phyloP scores from a whole-genome alignment of 2,797 vertebrate species.

The Helicolenus hilgendorfi region DNA sequence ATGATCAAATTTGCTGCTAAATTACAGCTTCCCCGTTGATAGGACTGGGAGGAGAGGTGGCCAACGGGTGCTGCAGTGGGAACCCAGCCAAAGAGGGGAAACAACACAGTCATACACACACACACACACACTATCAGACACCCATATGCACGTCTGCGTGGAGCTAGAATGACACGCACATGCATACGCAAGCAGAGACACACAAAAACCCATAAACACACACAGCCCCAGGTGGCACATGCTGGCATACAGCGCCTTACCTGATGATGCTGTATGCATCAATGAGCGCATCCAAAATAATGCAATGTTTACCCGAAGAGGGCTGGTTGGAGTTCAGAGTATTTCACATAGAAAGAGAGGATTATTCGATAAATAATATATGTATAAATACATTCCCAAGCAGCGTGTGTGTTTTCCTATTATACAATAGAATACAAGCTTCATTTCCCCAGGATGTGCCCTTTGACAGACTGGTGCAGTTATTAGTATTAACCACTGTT shows the following conservation, averaged over 20 bases:
- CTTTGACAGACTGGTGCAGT: constrained; percentile 67
- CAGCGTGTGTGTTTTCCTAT: constrained; percentile 35
- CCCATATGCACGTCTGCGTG: constrained; percentile 41
- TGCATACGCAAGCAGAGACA: constrained; percentile 7
- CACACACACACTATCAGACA: constrained; percentile 29
- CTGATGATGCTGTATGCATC: constrained; percentile 82
- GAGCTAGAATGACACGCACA: constrained; percentile 25
- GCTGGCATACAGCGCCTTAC: constrained; percentile 77
- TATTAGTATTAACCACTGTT: constrained; percentile 86
- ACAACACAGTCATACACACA: constrained; percentile 47
- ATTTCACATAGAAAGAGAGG: constrained; percentile 35
- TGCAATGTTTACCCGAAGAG: constrained; percentile 71
- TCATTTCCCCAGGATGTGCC: constrained; percentile 54
- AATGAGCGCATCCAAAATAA: constrained; percentile 74
- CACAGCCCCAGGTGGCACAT: constrained; percentile 85
- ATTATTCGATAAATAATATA: constrained; percentile 66
- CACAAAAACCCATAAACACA: constrained; percentile 45
- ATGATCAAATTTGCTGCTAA: constrained; percentile 97
- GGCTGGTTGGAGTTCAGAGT: constrained; percentile 48
- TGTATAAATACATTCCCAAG: constrained; percentile 30
- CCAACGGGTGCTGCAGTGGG: constrained; percentile 71
- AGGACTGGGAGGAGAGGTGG: constrained; percentile 76
- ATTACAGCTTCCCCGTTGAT: constrained; percentile 91
- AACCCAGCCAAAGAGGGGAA: constrained; percentile 70
- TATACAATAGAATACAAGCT: constrained; percentile 32